These are phyloP conservation scores for Deroplatys truncata DNA, from an alignment of 2,888 invertebrate species.

Conservation along the genomic window DNA sequence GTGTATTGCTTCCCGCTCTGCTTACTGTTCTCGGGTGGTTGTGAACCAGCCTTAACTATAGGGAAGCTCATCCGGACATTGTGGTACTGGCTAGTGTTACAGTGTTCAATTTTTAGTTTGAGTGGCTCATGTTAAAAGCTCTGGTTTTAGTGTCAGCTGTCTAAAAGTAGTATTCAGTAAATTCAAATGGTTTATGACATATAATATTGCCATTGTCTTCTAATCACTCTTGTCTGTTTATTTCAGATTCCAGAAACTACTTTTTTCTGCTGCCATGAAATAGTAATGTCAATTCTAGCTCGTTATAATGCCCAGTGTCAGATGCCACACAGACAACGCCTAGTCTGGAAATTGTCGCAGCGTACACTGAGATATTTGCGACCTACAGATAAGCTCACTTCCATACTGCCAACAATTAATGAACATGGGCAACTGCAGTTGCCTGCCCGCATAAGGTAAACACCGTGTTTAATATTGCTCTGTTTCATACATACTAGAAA, in stretches of 20 bases:
- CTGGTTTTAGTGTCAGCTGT: no score
- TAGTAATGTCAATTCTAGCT: slow-evolving; percentile 60
- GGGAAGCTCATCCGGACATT: no score
- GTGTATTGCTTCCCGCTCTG: no score
- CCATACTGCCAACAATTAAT: slow-evolving; percentile 68
- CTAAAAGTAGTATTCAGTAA: no score
- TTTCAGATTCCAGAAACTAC: slow-evolving; percentile 63
- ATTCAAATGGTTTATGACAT: no score
- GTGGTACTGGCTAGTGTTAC: no score
- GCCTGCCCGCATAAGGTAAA: slow-evolving; percentile 20
- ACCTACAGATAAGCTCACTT: slow-evolving; percentile 69
- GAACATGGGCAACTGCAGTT: slow-evolving; percentile 52
- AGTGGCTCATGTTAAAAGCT: no score
- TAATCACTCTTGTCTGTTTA: slow-evolving; percentile 18
- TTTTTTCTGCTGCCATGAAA: slow-evolving; percentile 57
- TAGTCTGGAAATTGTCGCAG: slow-evolving; percentile 73
- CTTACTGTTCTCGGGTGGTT: no score
- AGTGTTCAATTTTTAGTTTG: no score
- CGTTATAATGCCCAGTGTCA: slow-evolving; percentile 70
- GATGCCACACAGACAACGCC: slow-evolving; percentile 64
- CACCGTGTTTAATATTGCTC: not conserved
- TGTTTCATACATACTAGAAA: no score
- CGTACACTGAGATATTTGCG: slow-evolving; percentile 67
- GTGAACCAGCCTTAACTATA: no score
- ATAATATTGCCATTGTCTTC: no score